A percentile compares a stretch with the other conserved stretches of the same genome.
Conservation (phyloP, 2,888 invertebrate species). For the Malthinus seriepunctatus region DNA sequence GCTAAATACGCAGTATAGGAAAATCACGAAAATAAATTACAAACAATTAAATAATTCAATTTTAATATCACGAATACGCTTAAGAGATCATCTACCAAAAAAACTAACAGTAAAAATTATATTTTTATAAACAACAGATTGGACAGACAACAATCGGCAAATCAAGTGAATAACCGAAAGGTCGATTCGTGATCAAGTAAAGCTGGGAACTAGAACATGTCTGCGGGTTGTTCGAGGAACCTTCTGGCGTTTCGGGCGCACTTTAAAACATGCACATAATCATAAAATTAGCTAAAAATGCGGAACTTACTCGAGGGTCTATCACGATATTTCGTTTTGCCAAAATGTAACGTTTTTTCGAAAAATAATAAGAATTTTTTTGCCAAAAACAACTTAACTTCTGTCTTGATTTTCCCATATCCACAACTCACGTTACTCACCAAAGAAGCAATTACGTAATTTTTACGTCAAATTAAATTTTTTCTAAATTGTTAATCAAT, state of each 20-base stretch:
- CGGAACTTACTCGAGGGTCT: conserved; percentile 39
- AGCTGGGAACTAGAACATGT: conserved; percentile 53
- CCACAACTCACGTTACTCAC: too few relatives aligned
- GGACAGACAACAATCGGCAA: conserved; percentile 20
- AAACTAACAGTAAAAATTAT: conserved; percentile 21
- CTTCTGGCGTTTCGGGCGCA: conserved; percentile 40
- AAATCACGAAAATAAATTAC: not conserved
- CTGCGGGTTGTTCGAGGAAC: conserved; percentile 45
- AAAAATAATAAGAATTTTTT: not conserved
- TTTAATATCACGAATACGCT: not conserved
- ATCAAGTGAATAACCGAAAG: conserved; percentile 39
- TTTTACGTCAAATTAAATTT: conserved; percentile 7
- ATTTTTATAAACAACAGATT: conserved; percentile 9
- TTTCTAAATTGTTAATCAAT: conserved; percentile 18
- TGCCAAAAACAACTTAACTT: too few relatives aligned
- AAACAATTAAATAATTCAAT: conserved; percentile 2
- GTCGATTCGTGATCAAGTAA: conserved; percentile 46
- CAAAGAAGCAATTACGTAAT: too few relatives aligned
- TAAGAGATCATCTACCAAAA: conserved; percentile 12
- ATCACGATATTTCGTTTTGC: conserved; percentile 17
- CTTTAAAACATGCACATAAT: conserved; percentile 34
- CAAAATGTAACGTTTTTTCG: conserved; percentile 21
- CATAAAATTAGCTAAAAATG: conserved; percentile 47
- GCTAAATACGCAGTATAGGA: not conserved
- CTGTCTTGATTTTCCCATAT: too few relatives aligned